Percentiles rank a stretch among this genome's conserved stretches.
Conservation (phyloP, 2,888 invertebrate species). For the Frankliniella fusca region DNA sequence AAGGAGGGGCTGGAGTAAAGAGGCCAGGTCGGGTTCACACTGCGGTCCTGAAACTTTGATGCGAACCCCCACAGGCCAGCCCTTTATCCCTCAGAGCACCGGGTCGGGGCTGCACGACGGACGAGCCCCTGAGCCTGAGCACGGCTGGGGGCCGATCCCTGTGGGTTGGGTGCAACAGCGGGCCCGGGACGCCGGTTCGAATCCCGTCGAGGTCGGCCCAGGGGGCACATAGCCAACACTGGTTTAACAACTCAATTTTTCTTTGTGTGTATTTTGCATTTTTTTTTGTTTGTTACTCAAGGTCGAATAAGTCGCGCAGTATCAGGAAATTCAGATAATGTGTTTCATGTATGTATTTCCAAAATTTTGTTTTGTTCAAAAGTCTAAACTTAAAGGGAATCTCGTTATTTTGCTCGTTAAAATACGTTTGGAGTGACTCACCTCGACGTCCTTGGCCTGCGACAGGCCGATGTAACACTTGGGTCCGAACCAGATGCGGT, state of each 20-base stretch:
- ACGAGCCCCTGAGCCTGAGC: neutral
- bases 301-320: no score
- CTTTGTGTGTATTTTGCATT: no score
- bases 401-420: no score
- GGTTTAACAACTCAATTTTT: neutral
- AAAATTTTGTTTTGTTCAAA: no score
- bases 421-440: neutral
- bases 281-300: no score
- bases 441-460: conserved; percentile 21
- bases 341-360: no score
- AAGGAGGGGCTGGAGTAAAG: no score
- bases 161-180: no score
- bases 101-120: neutral
- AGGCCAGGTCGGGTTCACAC: neutral
- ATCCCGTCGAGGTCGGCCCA: neutral
- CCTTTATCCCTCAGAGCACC: neutral
- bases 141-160: neutral
- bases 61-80: neutral
- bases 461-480: neutral
- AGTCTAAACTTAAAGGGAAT: no score
- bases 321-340: no score
- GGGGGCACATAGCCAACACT: neutral
- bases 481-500: conserved; percentile 9
- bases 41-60: conserved; percentile 23
- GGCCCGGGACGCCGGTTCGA: neutral